Evolutionary conservation across 2,113 vertebrate genomes (phyloP).

Genomic region (human (Homo sapiens)): GRCh38 chrX:152635001-152635500

Average conservation of each 20-base stretch:
- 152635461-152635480: neutral
- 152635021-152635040: neutral
- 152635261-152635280: neutral
- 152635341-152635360: neutral
- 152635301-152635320: neutral
- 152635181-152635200: neutral
- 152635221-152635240: neutral
- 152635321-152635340: neutral
- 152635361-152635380: neutral
- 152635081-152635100: neutral
- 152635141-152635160: neutral
- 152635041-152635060: neutral
- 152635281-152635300: neutral
- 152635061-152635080: neutral
- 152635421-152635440: neutral
- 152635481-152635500: neutral
- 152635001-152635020: neutral
- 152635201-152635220: neutral
- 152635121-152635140: neutral
- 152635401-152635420: neutral
- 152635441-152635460: constrained; percentile 8
- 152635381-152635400: neutral
- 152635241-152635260: neutral
- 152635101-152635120: neutral
- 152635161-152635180: neutral